Evolutionary conservation across 1,140 invertebrate species (phyloP).

Genomic region (Drosophila ironensis): DNA sequence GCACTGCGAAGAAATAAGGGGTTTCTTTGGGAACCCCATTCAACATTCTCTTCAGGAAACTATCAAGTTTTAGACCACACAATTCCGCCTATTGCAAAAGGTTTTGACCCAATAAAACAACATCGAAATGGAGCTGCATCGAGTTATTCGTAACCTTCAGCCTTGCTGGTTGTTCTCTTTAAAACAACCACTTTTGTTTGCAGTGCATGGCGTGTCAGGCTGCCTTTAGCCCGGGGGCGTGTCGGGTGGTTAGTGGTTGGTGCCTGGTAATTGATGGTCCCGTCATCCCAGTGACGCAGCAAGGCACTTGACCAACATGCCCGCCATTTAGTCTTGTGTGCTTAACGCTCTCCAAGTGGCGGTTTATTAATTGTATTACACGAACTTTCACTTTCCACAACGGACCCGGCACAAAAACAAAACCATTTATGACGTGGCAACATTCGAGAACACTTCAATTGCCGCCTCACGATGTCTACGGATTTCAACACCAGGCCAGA

Average conservation of each 20-base stretch:
- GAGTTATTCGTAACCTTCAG: too few relatives aligned
- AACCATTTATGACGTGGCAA: conserved; percentile 67
- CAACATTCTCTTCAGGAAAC: too few relatives aligned
- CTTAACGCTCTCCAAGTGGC: conserved; percentile 61
- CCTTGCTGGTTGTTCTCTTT: too few relatives aligned
- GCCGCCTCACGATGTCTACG: conserved; percentile 61
- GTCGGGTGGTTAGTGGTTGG: conserved; percentile 13
- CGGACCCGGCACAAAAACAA: conserved; percentile 11
- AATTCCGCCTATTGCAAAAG: too few relatives aligned
- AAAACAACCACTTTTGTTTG: background rate
- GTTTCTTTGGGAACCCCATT: too few relatives aligned
- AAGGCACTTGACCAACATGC: conserved; percentile 39
- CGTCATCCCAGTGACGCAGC: conserved; percentile 38
- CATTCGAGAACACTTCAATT: conserved; percentile 50
- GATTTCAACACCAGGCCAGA: conserved; percentile 45
- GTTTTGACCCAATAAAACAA: too few relatives aligned
- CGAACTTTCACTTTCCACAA: conserved; percentile 72
- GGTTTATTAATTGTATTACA: conserved; percentile 73
- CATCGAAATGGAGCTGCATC: too few relatives aligned
- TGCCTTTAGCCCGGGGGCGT: conserved; percentile 16
- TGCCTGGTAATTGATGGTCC: conserved; percentile 41
- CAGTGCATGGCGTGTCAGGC: conserved; percentile 20
- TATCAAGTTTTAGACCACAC: too few relatives aligned
- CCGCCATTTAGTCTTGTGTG: conserved; percentile 53
- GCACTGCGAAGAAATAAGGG: background rate